A percentile compares a stretch with the other conserved stretches of the same genome.
These are phyloP conservation scores for Tolypeutes matacus DNA, from an alignment of 2,797 vertebrate genomes.

Conservation along the genomic window DNA sequence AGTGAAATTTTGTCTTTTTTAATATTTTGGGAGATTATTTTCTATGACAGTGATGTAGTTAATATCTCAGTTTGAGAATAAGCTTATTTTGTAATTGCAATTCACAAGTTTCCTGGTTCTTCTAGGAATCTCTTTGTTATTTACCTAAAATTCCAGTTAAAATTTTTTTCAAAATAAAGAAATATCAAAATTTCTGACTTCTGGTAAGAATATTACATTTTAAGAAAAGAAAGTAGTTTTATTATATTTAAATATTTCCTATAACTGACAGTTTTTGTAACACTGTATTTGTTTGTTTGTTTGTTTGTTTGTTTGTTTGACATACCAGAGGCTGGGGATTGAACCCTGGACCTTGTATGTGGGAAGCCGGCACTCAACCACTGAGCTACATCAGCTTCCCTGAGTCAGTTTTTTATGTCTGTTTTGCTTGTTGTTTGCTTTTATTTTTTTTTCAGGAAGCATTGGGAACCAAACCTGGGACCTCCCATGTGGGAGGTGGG, in stretches of 20 bases:
- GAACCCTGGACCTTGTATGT: too few species aligned
- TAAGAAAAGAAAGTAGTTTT: conserved; percentile 24
- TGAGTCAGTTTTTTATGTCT: too few species aligned
- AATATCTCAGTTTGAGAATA: conserved; percentile 45
- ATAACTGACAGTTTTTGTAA: background rate
- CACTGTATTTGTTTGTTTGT: background rate
- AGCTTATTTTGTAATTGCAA: conserved; percentile 14
- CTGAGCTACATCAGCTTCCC: too few species aligned
- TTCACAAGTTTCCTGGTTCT: background rate
- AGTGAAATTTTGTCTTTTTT: conserved; percentile 39
- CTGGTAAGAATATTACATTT: conserved; percentile 6
- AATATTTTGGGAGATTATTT: background rate
- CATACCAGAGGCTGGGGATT: too few species aligned
- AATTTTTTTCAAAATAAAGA: conserved; percentile 55
- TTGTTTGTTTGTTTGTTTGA: background rate
- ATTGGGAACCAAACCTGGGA: too few species aligned
- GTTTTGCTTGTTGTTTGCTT: too few species aligned
- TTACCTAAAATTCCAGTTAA: background rate
- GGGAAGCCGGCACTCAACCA: too few species aligned
- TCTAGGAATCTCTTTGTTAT: conserved; percentile 1
- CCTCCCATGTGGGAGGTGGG: too few species aligned
- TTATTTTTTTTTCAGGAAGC: too few species aligned
- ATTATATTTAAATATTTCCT: background rate
- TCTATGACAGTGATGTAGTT: background rate
- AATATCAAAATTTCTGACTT: conserved; percentile 46